phyloP scores from a whole-genome alignment of 2,888 invertebrate genomes.

The Petrolisthes cinctipes region DNA sequence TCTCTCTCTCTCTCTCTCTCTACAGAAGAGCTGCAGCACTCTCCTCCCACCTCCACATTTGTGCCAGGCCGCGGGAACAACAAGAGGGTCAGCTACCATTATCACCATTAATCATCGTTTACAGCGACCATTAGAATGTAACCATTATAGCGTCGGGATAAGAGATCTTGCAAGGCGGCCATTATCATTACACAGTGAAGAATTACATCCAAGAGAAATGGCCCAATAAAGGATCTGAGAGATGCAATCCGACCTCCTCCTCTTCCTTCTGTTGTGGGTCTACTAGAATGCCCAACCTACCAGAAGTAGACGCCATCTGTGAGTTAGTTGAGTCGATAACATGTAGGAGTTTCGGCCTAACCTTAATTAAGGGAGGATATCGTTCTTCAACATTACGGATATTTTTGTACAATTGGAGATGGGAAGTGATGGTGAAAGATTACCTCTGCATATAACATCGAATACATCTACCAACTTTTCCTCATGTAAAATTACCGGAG shows the following conservation, averaged over 20 bases:
- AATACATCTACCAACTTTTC: neutral
- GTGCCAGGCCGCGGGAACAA: neutral
- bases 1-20: neutral
- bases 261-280: neutral
- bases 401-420: too few species aligned
- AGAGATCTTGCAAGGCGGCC: constrained; percentile 20
- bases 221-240: constrained; percentile 27
- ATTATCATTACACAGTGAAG: constrained; percentile 30
- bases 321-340: too few species aligned
- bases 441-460: neutral
- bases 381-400: too few species aligned
- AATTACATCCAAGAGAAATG: constrained; percentile 20
- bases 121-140: constrained; percentile 30
- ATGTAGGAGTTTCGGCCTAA: neutral
- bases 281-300: neutral
- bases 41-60: neutral
- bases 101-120: constrained; percentile 29
- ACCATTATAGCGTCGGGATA: constrained; percentile 24
- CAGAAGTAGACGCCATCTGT: neutral
- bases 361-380: too few species aligned
- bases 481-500: neutral
- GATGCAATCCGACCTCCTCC: neutral
- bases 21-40: neutral
- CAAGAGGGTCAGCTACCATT: constrained; percentile 1
- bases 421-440: neutral